Conservation (phyloP, 2,113 vertebrate species). For the Gorilla gorilla region DNA sequence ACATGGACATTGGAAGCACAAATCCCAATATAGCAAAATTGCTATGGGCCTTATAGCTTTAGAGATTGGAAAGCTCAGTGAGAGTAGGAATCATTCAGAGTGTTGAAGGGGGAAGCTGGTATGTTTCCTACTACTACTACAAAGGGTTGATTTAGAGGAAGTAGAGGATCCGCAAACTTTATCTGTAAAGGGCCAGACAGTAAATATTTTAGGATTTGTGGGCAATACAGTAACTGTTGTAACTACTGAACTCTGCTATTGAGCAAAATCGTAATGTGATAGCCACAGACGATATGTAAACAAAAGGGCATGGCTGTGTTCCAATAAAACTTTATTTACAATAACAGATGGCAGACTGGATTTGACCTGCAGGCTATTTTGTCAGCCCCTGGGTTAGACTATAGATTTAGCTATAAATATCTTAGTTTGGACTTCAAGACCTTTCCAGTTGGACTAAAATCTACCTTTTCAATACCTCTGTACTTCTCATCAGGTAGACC, state of each 20-base stretch:
- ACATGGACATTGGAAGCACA: background rate
- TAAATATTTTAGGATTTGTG: background rate
- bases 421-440: background rate
- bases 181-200: background rate
- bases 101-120: background rate
- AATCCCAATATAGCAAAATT: background rate
- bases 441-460: background rate
- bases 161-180: background rate
- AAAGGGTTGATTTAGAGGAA: background rate
- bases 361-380: background rate
- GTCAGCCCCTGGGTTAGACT: background rate
- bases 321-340: constrained; percentile 27
- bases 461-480: background rate
- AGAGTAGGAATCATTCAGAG: background rate
- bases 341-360: background rate
- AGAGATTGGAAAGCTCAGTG: background rate
- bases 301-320: background rate
- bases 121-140: background rate
- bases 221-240: background rate
- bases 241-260: background rate
- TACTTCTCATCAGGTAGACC: background rate
- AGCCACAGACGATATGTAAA: background rate
- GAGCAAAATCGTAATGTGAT: background rate
- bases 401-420: background rate
- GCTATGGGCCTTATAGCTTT: background rate